Percentiles rank a stretch among this genome's conserved stretches.
Conservation (phyloP, 2,888 invertebrate species). For the Cantharis flavilabris region DNA sequence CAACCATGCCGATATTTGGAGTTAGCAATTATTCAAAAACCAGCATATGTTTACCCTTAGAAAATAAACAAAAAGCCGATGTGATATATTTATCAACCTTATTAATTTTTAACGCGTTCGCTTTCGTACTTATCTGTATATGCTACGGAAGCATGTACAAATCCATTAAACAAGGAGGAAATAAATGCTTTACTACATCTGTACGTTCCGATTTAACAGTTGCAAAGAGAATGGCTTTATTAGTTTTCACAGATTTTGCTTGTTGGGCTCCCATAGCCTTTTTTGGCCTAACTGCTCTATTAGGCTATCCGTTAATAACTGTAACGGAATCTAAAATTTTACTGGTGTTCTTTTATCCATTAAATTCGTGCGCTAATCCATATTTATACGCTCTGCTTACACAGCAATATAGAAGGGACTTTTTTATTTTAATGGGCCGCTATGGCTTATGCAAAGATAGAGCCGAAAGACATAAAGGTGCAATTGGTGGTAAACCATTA, state of each 20-base stretch:
- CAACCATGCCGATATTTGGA: slow-evolving; percentile 65
- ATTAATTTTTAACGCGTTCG: slow-evolving; percentile 64
- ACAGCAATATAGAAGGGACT: slow-evolving; percentile 66
- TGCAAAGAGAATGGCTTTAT: slow-evolving; percentile 68
- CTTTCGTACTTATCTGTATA: slow-evolving; percentile 66
- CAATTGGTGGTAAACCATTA: slow-evolving; percentile 53
- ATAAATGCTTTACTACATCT: slow-evolving; percentile 58
- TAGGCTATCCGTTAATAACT: slow-evolving; percentile 66
- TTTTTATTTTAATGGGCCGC: slow-evolving; percentile 59
- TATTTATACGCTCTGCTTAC: slow-evolving; percentile 71
- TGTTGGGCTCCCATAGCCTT: slow-evolving; percentile 70
- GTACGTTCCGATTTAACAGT: slow-evolving; percentile 58
- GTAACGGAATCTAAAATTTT: slow-evolving; percentile 61
- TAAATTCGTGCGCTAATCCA: slow-evolving; percentile 73
- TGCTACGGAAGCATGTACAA: slow-evolving; percentile 68
- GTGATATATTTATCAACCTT: slow-evolving; percentile 62
- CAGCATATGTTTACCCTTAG: slow-evolving; percentile 70
- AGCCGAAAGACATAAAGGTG: slow-evolving; percentile 56
- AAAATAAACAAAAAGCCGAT: slow-evolving; percentile 59
- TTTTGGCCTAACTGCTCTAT: slow-evolving; percentile 67
- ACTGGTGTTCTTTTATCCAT: slow-evolving; percentile 69
- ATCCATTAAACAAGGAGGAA: slow-evolving; percentile 60
- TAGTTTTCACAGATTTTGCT: slow-evolving; percentile 69
- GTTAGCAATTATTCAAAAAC: slow-evolving; percentile 69
- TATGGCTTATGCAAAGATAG: slow-evolving; percentile 56